Evolutionary conservation across 2,113 vertebrate species (phyloP).

Genomic region (Oostethus manadensis): DNA sequence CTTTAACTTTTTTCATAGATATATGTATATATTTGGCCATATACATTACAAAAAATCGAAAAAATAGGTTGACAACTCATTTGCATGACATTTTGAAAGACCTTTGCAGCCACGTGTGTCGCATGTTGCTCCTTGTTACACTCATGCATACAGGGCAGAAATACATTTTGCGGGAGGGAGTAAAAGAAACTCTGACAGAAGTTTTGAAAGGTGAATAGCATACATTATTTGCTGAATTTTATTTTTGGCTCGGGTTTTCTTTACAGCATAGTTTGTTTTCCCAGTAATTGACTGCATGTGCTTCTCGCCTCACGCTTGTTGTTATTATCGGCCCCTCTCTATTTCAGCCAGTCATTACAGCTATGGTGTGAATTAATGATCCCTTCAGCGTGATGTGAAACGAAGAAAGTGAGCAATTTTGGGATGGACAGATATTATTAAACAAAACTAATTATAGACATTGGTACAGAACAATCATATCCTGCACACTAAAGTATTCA

Average conservation of each 20-base stretch:
- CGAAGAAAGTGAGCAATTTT: slow-evolving; percentile 73
- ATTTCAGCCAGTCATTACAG: slow-evolving; percentile 24
- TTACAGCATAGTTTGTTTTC: not conserved
- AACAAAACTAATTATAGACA: slow-evolving; percentile 81
- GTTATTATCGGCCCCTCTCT: slow-evolving; percentile 10
- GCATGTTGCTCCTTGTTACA: not conserved
- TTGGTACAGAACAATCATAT: slow-evolving; percentile 83
- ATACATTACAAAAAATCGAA: not conserved
- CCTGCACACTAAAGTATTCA: slow-evolving; percentile 81
- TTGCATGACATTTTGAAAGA: not conserved
- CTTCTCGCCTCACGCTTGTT: slow-evolving; percentile 7
- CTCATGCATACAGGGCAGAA: not conserved
- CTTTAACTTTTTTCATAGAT: too few species aligned
- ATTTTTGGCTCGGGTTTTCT: not conserved
- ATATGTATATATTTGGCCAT: not conserved
- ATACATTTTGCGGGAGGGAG: not conserved
- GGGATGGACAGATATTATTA: slow-evolving; percentile 78
- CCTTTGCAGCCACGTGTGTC: not conserved
- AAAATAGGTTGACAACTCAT: not conserved
- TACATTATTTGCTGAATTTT: not conserved
- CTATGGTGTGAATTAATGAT: slow-evolving; percentile 56
- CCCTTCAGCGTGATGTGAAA: slow-evolving; percentile 52
- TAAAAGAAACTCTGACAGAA: not conserved
- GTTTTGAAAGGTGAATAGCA: not conserved
- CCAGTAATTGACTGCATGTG: slow-evolving; percentile 1